Conservation (phyloP, 1,140 invertebrate genomes). For the Dinoponera quadriceps region DNA sequence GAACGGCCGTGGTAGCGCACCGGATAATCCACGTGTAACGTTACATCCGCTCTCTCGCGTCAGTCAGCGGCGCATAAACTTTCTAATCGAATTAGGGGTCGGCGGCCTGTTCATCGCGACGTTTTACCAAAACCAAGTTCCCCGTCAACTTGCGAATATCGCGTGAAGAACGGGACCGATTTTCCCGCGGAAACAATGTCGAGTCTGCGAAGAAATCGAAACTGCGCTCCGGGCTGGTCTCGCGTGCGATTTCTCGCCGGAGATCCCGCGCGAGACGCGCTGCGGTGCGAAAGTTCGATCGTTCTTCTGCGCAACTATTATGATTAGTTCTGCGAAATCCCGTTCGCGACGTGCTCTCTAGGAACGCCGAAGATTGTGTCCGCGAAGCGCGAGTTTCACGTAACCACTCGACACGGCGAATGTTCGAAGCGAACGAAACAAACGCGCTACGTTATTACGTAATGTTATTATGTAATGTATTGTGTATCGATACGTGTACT, state of each 20-base stretch:
- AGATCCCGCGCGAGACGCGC: not conserved
- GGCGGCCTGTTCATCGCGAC: conserved; percentile 46
- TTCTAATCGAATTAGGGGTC: conserved; percentile 70
- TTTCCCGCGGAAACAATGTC: not conserved
- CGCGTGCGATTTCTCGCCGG: not conserved
- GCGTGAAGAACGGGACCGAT: not conserved
- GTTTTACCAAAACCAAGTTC: conserved; percentile 45
- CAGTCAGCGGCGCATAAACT: conserved; percentile 52
- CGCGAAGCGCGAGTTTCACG: not conserved
- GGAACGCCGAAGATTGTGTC: too few relatives aligned
- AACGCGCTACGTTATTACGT: not conserved
- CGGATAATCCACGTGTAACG: conserved; percentile 18
- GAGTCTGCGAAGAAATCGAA: conserved; percentile 8
- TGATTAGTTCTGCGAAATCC: not conserved
- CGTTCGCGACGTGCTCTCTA: not conserved
- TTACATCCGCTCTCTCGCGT: conserved; percentile 14
- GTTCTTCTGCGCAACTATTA: not conserved
- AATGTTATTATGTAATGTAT: not conserved
- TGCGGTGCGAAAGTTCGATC: not conserved
- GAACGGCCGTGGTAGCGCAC: not conserved
- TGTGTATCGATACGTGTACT: too few relatives aligned
- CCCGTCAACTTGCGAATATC: conserved; percentile 22
- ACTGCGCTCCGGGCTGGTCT: not conserved
- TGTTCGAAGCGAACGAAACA: not conserved
- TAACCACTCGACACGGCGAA: not conserved